Percentiles rank a stretch among this genome's conserved stretches.
These are phyloP conservation scores for Megamerina dolium DNA, from an alignment of 2,888 invertebrate species.

Conservation along the genomic window DNA sequence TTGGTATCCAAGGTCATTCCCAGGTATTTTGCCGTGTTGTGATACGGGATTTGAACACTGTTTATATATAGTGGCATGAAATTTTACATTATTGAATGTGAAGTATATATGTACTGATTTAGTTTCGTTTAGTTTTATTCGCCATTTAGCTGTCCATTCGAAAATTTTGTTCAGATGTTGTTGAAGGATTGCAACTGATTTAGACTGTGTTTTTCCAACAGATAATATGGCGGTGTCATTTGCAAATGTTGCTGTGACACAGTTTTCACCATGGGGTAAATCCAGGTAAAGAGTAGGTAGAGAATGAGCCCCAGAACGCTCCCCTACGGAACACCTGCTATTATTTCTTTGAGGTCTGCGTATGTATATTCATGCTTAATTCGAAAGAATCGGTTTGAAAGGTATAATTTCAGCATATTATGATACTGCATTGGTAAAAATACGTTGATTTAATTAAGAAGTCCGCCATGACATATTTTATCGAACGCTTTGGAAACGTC, in stretches of 20 bases:
- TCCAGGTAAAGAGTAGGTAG: slow-evolving; percentile 6
- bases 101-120: no score
- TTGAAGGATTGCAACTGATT: not conserved
- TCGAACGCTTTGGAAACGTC: slow-evolving; percentile 15
- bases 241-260: no score
- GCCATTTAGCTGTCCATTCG: no score
- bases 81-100: not conserved
- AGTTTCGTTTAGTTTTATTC: no score
- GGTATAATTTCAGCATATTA: no score
- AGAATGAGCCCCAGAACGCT: slow-evolving; percentile 6
- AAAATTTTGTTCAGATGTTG: no score
- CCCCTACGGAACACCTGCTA: slow-evolving; percentile 3
- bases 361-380: slow-evolving; percentile 2
- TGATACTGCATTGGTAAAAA: no score
- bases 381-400: slow-evolving; percentile 3
- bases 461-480: slow-evolving; percentile 2
- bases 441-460: no score
- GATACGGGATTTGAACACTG: no score
- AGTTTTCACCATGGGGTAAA: no score
- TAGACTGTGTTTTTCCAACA: not conserved
- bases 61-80: no score
- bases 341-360: slow-evolving; percentile 3
- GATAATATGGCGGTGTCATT: not conserved
- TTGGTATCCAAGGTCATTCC: no score
- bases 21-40: slow-evolving; percentile 1